phyloP scores from a whole-genome alignment of 2,888 invertebrate species.

The Melipona beecheii region DNA sequence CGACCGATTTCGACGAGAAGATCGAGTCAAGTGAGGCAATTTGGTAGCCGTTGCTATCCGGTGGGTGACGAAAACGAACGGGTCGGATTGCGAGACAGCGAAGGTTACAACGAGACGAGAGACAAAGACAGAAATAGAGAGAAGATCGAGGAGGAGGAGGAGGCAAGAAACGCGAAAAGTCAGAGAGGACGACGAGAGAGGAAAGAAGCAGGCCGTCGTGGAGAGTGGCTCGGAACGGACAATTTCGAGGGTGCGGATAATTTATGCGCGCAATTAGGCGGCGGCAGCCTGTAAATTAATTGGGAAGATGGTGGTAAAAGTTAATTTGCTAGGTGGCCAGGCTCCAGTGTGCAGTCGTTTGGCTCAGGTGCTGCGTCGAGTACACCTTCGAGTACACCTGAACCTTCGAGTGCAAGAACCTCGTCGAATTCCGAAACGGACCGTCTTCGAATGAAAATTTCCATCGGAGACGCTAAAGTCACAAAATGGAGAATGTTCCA shows the following conservation, averaged over 20 bases:
- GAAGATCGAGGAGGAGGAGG: neutral
- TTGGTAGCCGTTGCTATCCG: neutral
- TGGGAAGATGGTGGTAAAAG: slow-evolving; percentile 82
- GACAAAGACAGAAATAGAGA: neutral
- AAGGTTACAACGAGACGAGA: neutral
- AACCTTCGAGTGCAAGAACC: slow-evolving; percentile 61
- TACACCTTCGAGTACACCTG: slow-evolving; percentile 58
- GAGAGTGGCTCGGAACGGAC: slow-evolving; percentile 63
- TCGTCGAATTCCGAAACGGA: neutral
- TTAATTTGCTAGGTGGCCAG: slow-evolving; percentile 81
- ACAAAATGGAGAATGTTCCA: too few species aligned
- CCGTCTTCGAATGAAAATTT: slow-evolving; percentile 26
- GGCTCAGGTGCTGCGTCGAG: slow-evolving; percentile 78
- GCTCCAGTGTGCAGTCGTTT: slow-evolving; percentile 75
- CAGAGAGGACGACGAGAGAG: too few species aligned
- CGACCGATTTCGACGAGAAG: slow-evolving; percentile 42
- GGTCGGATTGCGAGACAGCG: slow-evolving; percentile 8
- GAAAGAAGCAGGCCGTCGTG: slow-evolving; percentile 42
- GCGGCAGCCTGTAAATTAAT: slow-evolving; percentile 80
- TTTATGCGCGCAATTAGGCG: slow-evolving; percentile 81
- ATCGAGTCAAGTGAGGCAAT: slow-evolving; percentile 37
- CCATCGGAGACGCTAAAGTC: too few species aligned
- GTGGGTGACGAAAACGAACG: slow-evolving; percentile 49
- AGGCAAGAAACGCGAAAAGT: neutral
- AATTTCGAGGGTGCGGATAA: slow-evolving; percentile 75